A percentile compares a stretch with the other conserved stretches of the same genome.
phyloP scores from a whole-genome alignment of 2,113 vertebrate species.

The Accipiter virgatus region DNA sequence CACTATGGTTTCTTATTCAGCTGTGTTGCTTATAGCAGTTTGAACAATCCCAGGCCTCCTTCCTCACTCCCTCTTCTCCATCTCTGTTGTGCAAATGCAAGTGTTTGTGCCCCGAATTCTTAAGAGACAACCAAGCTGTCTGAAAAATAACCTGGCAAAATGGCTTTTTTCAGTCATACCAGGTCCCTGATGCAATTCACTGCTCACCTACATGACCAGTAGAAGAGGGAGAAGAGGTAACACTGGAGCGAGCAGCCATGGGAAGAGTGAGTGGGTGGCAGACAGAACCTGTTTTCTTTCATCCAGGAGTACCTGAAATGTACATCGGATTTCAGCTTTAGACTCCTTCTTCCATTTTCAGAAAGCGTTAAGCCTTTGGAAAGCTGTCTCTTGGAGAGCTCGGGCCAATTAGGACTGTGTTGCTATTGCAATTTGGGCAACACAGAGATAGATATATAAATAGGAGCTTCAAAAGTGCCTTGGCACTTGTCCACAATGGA shows the following conservation, averaged over 20 bases:
- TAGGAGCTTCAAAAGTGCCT: background rate
- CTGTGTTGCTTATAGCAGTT: background rate
- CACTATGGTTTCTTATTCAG: background rate
- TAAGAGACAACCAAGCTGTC: background rate
- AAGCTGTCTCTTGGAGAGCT: background rate
- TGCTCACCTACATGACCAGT: background rate
- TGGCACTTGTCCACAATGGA: background rate
- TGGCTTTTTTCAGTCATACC: background rate
- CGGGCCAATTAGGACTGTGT: background rate
- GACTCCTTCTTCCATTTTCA: background rate
- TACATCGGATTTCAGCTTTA: background rate
- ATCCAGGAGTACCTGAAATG: background rate
- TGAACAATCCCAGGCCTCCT: background rate
- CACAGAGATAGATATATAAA: background rate
- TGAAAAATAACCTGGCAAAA: background rate
- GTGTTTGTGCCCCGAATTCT: background rate
- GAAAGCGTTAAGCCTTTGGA: background rate
- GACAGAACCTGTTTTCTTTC: background rate
- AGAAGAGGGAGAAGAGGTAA: background rate
- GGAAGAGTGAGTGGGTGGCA: background rate
- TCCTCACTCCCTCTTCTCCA: background rate
- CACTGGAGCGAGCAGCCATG: background rate
- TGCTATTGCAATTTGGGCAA: background rate
- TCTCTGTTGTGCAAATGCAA: background rate
- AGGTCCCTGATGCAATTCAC: background rate